These are phyloP conservation scores for Frieseomelitta varia DNA, from an alignment of 1,140 invertebrate genomes.

Conservation along the genomic window DNA sequence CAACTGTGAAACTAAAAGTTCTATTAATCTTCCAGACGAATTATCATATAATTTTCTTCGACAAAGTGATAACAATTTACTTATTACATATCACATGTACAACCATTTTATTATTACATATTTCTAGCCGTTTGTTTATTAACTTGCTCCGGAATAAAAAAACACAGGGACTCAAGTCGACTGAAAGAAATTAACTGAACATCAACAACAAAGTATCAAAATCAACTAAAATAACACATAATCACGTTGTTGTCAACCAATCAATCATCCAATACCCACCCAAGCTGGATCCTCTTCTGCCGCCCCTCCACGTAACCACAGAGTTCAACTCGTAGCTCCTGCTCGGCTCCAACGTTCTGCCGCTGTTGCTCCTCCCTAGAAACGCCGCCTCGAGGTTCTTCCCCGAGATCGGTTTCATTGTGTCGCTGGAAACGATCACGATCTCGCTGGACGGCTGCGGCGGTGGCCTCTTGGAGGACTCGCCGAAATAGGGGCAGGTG, in stretches of 20 bases:
- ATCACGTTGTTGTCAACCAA: too few relatives aligned
- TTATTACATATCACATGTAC: too few relatives aligned
- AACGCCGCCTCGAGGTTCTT: slow-evolving; percentile 53
- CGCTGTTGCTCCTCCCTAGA: slow-evolving; percentile 48
- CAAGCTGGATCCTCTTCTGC: slow-evolving; percentile 73
- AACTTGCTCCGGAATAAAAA: too few relatives aligned
- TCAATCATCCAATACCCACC: slow-evolving; percentile 60
- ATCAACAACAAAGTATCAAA: too few relatives aligned
- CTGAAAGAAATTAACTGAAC: background rate
- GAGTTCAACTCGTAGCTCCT: slow-evolving; percentile 58
- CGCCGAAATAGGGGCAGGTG: slow-evolving; percentile 90
- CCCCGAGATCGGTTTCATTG: slow-evolving; percentile 63
- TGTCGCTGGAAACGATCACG: slow-evolving; percentile 82
- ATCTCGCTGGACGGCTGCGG: slow-evolving; percentile 81
- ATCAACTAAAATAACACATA: too few relatives aligned
- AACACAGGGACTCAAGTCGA: background rate
- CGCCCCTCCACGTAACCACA: slow-evolving; percentile 74
- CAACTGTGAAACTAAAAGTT: too few relatives aligned
- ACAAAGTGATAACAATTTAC: too few relatives aligned
- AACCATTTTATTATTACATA: too few relatives aligned
- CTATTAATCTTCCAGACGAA: too few relatives aligned
- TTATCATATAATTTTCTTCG: too few relatives aligned
- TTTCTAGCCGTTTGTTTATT: too few relatives aligned
- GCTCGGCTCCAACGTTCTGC: slow-evolving; percentile 19
- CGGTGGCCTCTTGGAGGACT: slow-evolving; percentile 81